Percentiles rank a stretch among this genome's conserved stretches.
These are phyloP conservation scores for Thymallus thymallus DNA, from an alignment of 2,113 vertebrate genomes.

Conservation along the genomic window DNA sequence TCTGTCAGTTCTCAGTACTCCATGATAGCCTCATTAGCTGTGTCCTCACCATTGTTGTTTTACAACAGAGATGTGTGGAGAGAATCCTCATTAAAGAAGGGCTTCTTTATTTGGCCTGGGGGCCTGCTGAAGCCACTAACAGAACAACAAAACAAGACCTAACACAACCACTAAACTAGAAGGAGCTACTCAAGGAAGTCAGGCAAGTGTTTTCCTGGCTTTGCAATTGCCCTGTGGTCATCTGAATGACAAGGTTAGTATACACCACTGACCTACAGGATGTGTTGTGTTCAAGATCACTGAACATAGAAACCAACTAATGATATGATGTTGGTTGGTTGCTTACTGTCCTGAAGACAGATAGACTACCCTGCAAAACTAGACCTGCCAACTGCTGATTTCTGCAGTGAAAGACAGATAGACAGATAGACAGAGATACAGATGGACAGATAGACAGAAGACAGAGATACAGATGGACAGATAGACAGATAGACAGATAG, in stretches of 20 bases:
- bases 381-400: slow-evolving; percentile 29
- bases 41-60: slow-evolving; percentile 73
- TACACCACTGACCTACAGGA: slow-evolving; percentile 17
- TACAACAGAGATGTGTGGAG: slow-evolving; percentile 72
- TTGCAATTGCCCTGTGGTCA: slow-evolving; percentile 13
- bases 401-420: slow-evolving; percentile 11
- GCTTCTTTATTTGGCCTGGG: slow-evolving; percentile 62
- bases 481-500: background rate
- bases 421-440: no score
- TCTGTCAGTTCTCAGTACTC: slow-evolving; percentile 56
- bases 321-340: slow-evolving; percentile 21
- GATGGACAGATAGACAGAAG: slow-evolving; percentile 4
- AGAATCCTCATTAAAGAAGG: slow-evolving; percentile 75
- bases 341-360: slow-evolving; percentile 27
- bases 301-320: slow-evolving; percentile 43
- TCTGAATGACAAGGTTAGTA: slow-evolving; percentile 23
- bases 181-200: background rate
- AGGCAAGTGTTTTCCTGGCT: slow-evolving; percentile 6
- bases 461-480: background rate
- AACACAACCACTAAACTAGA: background rate
- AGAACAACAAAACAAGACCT: slow-evolving; percentile 9
- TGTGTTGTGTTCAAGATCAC: slow-evolving; percentile 28
- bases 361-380: slow-evolving; percentile 15
- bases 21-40: slow-evolving; percentile 78
- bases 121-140: slow-evolving; percentile 16